Conservation (phyloP, 2,113 vertebrate genomes). For the Semnornis frantzii region DNA sequence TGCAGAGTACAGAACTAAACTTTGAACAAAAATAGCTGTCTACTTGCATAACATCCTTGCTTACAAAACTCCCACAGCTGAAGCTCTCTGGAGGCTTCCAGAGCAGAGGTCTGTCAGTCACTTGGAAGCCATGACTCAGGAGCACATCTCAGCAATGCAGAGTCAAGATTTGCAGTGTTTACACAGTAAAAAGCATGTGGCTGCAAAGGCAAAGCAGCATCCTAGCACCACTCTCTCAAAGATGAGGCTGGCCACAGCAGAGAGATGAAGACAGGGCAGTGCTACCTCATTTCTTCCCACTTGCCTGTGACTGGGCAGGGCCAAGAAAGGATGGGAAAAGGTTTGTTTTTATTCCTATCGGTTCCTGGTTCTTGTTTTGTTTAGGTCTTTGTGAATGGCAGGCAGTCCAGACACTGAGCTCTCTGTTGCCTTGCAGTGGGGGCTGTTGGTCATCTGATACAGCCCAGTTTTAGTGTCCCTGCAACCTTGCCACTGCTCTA, state of each 20-base stretch:
- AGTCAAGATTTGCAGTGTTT: neutral
- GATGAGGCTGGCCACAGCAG: neutral
- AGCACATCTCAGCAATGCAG: neutral
- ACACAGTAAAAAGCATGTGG: neutral
- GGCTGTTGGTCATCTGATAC: neutral
- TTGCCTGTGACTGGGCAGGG: neutral
- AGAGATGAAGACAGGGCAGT: neutral
- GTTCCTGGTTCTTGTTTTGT: neutral
- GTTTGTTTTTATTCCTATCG: neutral
- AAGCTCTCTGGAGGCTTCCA: neutral
- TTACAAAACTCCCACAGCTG: constrained; percentile 41
- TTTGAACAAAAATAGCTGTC: constrained; percentile 72
- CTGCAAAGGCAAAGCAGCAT: neutral
- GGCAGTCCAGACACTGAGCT: neutral
- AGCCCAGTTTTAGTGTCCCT: neutral
- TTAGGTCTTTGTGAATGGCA: neutral
- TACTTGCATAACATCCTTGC: constrained; percentile 68
- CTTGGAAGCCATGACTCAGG: neutral
- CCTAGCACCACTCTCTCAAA: fast-evolving
- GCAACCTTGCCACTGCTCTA: neutral
- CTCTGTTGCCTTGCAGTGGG: neutral
- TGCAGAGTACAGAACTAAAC: constrained; percentile 5
- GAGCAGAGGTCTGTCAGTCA: constrained; percentile 43
- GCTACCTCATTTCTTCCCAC: neutral
- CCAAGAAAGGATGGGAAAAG: neutral